Evolutionary conservation across 2,113 vertebrate species (phyloP).

Genomic region (Boulengeromyrus knoepffleri): DNA sequence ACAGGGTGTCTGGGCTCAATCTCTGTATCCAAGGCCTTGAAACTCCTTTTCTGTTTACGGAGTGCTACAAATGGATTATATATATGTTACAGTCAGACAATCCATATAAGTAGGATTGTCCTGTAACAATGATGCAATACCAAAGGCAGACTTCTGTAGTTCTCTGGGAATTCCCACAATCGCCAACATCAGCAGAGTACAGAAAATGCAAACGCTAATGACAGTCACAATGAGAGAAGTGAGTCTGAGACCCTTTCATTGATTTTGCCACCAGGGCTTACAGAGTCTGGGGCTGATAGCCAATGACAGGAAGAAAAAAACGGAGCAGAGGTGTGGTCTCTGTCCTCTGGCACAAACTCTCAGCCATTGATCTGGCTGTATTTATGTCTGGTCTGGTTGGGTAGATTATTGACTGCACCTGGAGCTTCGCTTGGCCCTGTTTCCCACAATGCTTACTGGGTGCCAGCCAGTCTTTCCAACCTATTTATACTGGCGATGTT

Average conservation of each 20-base stretch:
- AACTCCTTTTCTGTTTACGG: neutral
- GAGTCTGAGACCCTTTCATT: conserved; percentile 44
- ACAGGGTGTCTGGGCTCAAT: neutral
- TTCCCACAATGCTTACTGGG: neutral
- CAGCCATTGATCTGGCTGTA: conserved; percentile 43
- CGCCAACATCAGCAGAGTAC: neutral
- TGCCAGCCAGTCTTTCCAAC: conserved; percentile 10
- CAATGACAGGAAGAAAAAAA: conserved; percentile 20
- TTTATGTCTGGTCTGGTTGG: conserved; percentile 40
- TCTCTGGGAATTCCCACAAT: neutral
- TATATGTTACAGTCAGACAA: neutral
- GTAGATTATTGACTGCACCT: conserved; percentile 20
- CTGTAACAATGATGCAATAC: neutral
- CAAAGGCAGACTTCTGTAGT: neutral
- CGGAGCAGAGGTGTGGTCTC: conserved; percentile 13
- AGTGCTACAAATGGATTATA: neutral
- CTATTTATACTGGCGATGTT: conserved; percentile 9
- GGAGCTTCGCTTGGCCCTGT: neutral
- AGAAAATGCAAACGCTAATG: neutral
- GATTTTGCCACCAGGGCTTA: conserved; percentile 35
- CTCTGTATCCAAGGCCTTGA: neutral
- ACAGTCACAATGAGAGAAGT: conserved; percentile 23
- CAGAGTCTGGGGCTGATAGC: conserved; percentile 29
- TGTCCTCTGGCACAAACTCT: conserved; percentile 6
- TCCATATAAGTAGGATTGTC: neutral